These are phyloP conservation scores for Leucopsar rothschildi DNA, from an alignment of 2,113 vertebrate genomes.

Conservation along the genomic window DNA sequence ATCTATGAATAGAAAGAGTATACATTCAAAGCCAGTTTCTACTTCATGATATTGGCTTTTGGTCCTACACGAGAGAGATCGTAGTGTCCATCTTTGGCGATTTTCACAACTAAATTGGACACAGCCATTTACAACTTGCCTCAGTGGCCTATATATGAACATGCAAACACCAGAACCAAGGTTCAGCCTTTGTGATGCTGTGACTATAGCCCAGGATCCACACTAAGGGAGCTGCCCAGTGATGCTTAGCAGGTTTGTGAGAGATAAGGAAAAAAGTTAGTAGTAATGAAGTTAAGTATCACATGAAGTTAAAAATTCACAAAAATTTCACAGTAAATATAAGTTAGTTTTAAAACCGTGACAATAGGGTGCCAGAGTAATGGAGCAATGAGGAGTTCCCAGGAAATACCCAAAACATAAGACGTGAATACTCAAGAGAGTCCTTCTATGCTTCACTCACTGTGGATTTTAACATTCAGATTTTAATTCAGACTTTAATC, in stretches of 20 bases:
- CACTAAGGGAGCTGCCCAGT: background rate
- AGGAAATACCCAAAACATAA: background rate
- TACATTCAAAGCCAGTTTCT: background rate
- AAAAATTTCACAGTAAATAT: background rate
- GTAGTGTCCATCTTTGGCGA: background rate
- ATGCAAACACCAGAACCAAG: background rate
- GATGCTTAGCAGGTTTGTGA: background rate
- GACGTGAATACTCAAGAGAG: background rate
- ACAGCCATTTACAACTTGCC: background rate
- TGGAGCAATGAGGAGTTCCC: background rate
- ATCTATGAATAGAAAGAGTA: background rate
- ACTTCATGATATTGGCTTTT: background rate
- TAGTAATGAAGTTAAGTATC: background rate
- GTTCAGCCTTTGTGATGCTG: background rate
- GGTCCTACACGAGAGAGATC: background rate
- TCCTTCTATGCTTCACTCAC: background rate
- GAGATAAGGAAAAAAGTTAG: background rate
- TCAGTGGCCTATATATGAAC: background rate
- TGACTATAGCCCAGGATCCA: background rate
- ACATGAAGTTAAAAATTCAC: background rate
- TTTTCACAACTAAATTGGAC: background rate
- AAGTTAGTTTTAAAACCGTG: background rate
- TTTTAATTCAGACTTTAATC: background rate
- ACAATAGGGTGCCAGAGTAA: no score
- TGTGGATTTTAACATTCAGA: background rate